A percentile compares a stretch with the other conserved stretches of the same genome.
Conservation (phyloP, 2,797 vertebrate species). For the Helarctos malayanus region DNA sequence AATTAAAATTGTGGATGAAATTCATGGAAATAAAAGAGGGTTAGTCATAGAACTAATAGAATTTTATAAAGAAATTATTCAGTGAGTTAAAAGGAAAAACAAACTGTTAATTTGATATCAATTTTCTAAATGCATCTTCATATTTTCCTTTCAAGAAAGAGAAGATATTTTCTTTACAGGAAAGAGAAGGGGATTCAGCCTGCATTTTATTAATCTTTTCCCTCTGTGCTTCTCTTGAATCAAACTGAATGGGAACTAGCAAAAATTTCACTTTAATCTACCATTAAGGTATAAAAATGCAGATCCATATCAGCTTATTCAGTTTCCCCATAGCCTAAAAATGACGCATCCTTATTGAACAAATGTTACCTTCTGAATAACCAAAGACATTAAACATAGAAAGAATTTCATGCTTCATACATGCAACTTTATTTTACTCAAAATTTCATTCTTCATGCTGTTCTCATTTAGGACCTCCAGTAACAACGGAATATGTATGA, state of each 20-base stretch:
- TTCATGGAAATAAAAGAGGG: background rate
- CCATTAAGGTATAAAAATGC: slow-evolving; percentile 25
- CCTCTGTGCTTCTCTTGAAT: background rate
- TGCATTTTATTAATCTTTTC: background rate
- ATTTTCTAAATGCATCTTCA: slow-evolving; percentile 85
- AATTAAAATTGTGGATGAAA: slow-evolving; percentile 5
- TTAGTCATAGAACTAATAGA: slow-evolving; percentile 8
- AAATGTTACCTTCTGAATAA: background rate
- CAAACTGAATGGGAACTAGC: slow-evolving; percentile 3
- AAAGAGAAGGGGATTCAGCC: background rate
- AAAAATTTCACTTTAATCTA: background rate
- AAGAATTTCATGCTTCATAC: background rate
- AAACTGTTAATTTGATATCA: slow-evolving; percentile 76
- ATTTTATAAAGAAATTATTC: slow-evolving; percentile 65
- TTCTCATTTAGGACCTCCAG: background rate
- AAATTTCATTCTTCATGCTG: background rate
- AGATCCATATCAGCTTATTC: background rate
- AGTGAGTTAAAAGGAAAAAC: slow-evolving; percentile 79
- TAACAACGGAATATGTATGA: background rate
- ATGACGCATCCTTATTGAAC: background rate
- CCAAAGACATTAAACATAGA: background rate
- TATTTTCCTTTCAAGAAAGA: slow-evolving; percentile 81
- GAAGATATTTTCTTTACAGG: slow-evolving; percentile 81
- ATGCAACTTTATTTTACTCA: background rate
- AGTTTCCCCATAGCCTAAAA: background rate